These are phyloP conservation scores for Drosophila sp. DNA, from an alignment of 1,140 invertebrate genomes.

Conservation along the genomic window DNA sequence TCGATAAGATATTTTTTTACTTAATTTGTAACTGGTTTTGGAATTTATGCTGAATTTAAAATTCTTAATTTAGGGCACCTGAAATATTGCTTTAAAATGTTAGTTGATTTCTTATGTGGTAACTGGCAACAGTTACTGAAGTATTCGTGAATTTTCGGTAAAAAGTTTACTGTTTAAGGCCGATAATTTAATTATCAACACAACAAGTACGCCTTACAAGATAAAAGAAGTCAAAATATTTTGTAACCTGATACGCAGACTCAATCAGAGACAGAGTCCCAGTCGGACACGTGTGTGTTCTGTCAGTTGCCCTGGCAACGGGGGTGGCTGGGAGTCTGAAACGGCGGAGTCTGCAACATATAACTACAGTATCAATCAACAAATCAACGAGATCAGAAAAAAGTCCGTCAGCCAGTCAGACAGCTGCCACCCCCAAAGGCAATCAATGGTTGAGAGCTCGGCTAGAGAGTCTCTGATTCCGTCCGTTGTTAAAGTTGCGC, in stretches of 20 bases:
- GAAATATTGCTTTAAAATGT: too few species aligned
- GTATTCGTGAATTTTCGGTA: not conserved
- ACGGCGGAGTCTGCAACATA: conserved; percentile 53
- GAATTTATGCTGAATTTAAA: too few species aligned
- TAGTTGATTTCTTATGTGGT: not conserved
- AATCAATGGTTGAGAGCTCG: not conserved
- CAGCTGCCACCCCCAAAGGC: conserved; percentile 65
- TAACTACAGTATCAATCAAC: conserved; percentile 64
- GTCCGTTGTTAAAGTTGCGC: conserved; percentile 19
- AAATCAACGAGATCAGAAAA: conserved; percentile 62
- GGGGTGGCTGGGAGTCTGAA: conserved; percentile 29
- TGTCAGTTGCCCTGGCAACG: conserved; percentile 58
- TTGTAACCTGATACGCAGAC: conserved; percentile 70
- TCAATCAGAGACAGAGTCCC: conserved; percentile 60
- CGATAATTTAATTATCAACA: conserved; percentile 73
- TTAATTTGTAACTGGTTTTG: too few species aligned
- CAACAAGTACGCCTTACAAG: conserved; percentile 39
- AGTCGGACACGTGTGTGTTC: conserved; percentile 75
- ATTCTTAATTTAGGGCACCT: too few species aligned
- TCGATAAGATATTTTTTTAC: too few species aligned
- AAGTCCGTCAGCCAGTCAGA: conserved; percentile 50
- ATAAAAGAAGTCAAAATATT: conserved; percentile 82
- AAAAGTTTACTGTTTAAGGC: conserved; percentile 56
- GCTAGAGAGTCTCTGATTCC: not conserved
- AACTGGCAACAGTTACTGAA: too few species aligned